Base-by-base conservation (phyloP, 2,113 vertebrate species). In the Nibea albiflora region DNA sequence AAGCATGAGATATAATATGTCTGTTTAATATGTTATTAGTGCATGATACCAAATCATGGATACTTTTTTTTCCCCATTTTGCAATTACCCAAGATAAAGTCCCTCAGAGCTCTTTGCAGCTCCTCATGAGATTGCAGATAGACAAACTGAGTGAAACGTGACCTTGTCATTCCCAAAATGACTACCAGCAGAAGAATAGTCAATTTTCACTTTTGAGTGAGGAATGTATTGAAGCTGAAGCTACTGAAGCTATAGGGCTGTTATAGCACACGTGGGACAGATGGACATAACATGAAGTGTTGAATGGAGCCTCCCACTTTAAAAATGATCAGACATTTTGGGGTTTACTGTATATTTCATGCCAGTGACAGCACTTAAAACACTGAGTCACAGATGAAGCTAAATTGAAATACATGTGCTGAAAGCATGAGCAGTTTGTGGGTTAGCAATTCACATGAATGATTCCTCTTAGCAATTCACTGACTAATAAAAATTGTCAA, bases 1-100 rank as follows among this genome's bases (percentile, higher is more conserved):
- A 67, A 81, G 53, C 22, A 47, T 75, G 44, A 58, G 61, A 83
- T 89, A 72, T 84, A 82, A 87, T 69, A 44, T 77, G 73, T 61
- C 57, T 35, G 42, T 9, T 9, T 86, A 78, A 85, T 83, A 57
- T 72, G 53, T 64, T 73, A 39, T 39, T 39, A 39, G 35, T 79
- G 76, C 63, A 63, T 73, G 39, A 78, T 50, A 53, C n/a, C 35
- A 71, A 31, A n/a, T n/a, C n/a, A n/a, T n/a, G n/a, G n/a, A n/a
- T n/a, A n/a, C n/a, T n/a, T n/a, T n/a, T 56, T 75, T 58, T 75
- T 80, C 58, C 53, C 49, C 47, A 64, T 70, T 70, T 80, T 73
- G 73, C 64, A 80, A 60, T 83, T 75, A 73, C 42, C 53, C 6
- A 70, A 54, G 72, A 83, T 69, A 67, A 86, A 61, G 58, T 73